phyloP scores from a whole-genome alignment of 2,888 invertebrate genomes.

The Cryptosula pallasiana region DNA sequence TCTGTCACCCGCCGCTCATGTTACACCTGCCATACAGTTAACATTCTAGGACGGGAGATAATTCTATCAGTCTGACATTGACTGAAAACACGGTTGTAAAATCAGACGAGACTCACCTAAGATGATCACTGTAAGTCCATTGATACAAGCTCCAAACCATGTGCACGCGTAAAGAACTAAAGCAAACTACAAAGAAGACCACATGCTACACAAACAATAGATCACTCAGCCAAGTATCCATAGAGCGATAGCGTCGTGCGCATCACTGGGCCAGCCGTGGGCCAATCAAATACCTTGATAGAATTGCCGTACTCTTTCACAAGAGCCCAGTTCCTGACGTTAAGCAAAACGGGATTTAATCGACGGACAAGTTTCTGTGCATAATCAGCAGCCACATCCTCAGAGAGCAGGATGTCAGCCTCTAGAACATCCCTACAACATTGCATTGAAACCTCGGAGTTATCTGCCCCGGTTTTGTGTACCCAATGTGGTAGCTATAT shows the following conservation, averaged over 20 bases:
- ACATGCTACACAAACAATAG: background rate
- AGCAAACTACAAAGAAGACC: slow-evolving; percentile 71
- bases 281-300: background rate
- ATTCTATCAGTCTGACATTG: no score
- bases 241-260: background rate
- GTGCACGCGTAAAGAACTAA: slow-evolving; percentile 92
- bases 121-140: slow-evolving; percentile 96
- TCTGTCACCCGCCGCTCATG: no score
- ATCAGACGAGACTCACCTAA: slow-evolving; percentile 75
- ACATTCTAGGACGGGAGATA: no score
- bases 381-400: slow-evolving; percentile 83
- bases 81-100: no score
- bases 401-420: slow-evolving; percentile 76
- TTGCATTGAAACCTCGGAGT: no score
- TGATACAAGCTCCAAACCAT: slow-evolving; percentile 97
- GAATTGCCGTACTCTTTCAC: background rate
- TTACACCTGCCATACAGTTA: no score
- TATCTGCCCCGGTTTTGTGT: no score
- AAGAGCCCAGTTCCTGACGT: background rate
- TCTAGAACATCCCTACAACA: slow-evolving; percentile 64
- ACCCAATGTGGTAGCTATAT: no score
- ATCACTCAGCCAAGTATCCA: background rate
- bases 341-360: background rate
- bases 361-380: slow-evolving; percentile 70
- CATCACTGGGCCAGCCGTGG: background rate